phyloP scores from a whole-genome alignment of 2,113 vertebrate genomes.

The Balaenoptera acutorostrata region DNA sequence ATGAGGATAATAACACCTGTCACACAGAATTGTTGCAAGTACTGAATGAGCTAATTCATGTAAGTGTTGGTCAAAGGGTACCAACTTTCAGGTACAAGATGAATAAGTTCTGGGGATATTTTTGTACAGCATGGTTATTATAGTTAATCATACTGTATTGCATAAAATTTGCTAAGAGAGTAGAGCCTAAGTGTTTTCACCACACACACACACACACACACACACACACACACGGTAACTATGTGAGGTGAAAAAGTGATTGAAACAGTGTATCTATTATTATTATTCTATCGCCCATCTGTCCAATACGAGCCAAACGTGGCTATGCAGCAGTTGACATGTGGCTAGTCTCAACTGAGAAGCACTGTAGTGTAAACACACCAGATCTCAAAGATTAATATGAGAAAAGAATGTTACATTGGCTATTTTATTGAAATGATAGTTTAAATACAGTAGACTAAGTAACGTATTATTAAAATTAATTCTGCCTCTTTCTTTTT shows the following conservation, averaged over 20 bases:
- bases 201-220: neutral
- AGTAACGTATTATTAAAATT: neutral
- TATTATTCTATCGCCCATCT: neutral
- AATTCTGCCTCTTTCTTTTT: neutral
- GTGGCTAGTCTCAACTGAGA: neutral
- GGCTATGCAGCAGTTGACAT: accelerated
- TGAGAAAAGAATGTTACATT: neutral
- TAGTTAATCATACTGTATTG: neutral
- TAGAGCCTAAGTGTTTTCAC: neutral
- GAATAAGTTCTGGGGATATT: neutral
- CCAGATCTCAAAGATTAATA: neutral
- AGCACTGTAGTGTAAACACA: neutral
- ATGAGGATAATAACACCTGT: neutral
- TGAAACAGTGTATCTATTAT: neutral
- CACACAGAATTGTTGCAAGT: neutral
- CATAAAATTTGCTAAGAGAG: neutral
- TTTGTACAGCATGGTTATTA: neutral
- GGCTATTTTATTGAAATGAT: neutral
- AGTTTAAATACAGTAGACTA: neutral
- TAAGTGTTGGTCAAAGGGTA: neutral
- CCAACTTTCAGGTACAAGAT: neutral
- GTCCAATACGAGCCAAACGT: neutral
- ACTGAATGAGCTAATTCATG: neutral
- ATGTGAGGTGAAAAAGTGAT: neutral
- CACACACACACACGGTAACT: neutral